These are phyloP conservation scores for Hylia prasina DNA, from an alignment of 2,113 vertebrate species.

Conservation along the genomic window DNA sequence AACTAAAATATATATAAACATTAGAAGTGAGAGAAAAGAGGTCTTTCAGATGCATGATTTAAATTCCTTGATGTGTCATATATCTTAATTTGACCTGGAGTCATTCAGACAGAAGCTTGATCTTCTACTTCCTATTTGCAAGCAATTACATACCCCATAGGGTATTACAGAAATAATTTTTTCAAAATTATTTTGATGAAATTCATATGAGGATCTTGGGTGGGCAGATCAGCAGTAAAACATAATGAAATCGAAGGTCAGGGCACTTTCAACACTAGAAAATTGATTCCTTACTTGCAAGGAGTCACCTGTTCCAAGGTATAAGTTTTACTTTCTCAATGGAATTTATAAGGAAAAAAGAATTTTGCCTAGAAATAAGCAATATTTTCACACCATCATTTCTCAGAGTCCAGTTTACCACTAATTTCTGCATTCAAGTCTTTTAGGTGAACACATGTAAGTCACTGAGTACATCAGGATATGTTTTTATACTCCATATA, in stretches of 20 bases:
- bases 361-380: neutral
- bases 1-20: neutral
- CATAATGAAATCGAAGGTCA: neutral
- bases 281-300: neutral
- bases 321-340: neutral
- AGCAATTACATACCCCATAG: neutral
- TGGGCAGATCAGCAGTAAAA: neutral
- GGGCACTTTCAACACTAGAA: neutral
- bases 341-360: neutral
- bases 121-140: neutral
- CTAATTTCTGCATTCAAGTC: neutral
- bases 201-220: neutral
- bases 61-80: neutral
- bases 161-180: neutral
- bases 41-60: neutral
- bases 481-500: neutral
- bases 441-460: neutral
- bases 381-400: neutral
- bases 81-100: neutral
- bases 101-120: neutral
- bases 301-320: neutral
- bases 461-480: neutral
- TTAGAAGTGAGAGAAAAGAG: neutral
- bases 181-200: neutral
- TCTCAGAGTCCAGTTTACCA: neutral